Percentiles rank a stretch among this genome's conserved stretches.
These are phyloP conservation scores for Synergus japonicus DNA, from an alignment of 2,888 invertebrate genomes.

Conservation along the genomic window DNA sequence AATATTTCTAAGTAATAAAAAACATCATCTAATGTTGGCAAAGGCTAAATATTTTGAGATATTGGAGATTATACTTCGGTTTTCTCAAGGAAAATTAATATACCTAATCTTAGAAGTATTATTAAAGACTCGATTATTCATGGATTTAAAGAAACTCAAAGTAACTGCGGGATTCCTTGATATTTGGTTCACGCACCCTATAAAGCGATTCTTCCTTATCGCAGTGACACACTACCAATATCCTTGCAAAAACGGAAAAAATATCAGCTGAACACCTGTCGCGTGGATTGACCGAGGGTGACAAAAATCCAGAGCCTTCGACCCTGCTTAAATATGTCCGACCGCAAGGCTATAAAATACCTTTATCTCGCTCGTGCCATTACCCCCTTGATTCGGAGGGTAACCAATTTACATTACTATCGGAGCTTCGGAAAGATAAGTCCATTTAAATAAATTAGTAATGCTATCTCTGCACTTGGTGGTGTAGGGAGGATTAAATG, in stretches of 20 bases:
- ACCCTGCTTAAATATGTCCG: constrained; percentile 73
- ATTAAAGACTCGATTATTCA: background rate
- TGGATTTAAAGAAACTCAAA: background rate
- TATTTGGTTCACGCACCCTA: background rate
- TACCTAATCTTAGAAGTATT: too few relatives aligned
- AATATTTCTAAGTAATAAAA: too few relatives aligned
- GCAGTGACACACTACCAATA: constrained; percentile 13
- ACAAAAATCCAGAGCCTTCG: constrained; percentile 51
- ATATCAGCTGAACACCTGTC: constrained; percentile 34
- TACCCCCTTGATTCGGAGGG: constrained; percentile 74
- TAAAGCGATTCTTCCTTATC: constrained; percentile 13
- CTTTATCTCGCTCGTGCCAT: constrained; percentile 76
- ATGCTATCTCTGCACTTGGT: constrained; percentile 70
- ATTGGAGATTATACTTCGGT: too few relatives aligned
- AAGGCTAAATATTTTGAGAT: too few relatives aligned
- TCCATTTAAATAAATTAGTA: constrained; percentile 78
- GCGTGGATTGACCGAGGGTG: constrained; percentile 20
- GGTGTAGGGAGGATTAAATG: constrained; percentile 69
- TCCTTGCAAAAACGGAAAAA: constrained; percentile 13
- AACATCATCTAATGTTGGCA: too few relatives aligned
- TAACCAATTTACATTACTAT: constrained; percentile 77
- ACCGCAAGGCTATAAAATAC: constrained; percentile 75
- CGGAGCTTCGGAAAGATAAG: constrained; percentile 76
- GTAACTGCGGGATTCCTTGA: background rate
- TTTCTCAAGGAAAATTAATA: too few relatives aligned